A percentile compares a stretch with the other conserved stretches of the same genome.
Evolutionary conservation across 2,888 invertebrate species (phyloP).

Genomic region (Campopleginae sp.): DNA sequence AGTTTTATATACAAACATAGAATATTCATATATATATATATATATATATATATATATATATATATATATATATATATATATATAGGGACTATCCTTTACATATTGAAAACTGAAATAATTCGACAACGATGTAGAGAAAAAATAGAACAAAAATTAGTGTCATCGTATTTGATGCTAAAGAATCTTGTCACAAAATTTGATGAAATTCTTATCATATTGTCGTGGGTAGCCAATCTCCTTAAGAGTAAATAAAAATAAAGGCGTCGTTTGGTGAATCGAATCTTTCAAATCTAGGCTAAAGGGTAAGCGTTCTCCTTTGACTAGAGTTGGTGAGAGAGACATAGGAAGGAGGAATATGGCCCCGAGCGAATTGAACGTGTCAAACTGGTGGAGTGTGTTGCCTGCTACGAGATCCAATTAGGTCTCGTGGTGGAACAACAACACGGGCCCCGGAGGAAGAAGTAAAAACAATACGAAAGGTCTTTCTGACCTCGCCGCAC

Average conservation of each 20-base stretch:
- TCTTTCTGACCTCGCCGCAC: slow-evolving; percentile 45
- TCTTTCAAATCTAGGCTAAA: slow-evolving; percentile 29
- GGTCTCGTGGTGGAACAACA: slow-evolving; percentile 37
- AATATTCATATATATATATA: no score
- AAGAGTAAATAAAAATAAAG: neutral
- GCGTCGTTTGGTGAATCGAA: slow-evolving; percentile 24
- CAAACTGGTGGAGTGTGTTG: slow-evolving; percentile 11
- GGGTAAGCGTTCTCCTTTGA: slow-evolving; percentile 17
- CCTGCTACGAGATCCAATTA: slow-evolving; percentile 55
- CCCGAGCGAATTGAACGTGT: slow-evolving; percentile 32
- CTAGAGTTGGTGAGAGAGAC: slow-evolving; percentile 29
- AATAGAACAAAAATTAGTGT: no score
- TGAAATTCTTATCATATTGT: slow-evolving; percentile 9
- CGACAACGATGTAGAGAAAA: no score
- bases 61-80: no score
- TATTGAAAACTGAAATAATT: no score
- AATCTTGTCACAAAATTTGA: slow-evolving; percentile 1
- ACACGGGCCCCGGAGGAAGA: neutral
- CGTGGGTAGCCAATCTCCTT: neutral
- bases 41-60: no score
- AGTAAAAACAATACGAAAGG: slow-evolving; percentile 4
- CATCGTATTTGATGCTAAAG: no score
- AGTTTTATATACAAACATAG: no score
- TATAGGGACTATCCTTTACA: no score
- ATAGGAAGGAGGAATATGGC: slow-evolving; percentile 33